Evolutionary conservation across 2,113 vertebrate genomes (phyloP), one percentile per base, ranked within the genome.

Genomic region (Istiophorus platypterus): DNA sequence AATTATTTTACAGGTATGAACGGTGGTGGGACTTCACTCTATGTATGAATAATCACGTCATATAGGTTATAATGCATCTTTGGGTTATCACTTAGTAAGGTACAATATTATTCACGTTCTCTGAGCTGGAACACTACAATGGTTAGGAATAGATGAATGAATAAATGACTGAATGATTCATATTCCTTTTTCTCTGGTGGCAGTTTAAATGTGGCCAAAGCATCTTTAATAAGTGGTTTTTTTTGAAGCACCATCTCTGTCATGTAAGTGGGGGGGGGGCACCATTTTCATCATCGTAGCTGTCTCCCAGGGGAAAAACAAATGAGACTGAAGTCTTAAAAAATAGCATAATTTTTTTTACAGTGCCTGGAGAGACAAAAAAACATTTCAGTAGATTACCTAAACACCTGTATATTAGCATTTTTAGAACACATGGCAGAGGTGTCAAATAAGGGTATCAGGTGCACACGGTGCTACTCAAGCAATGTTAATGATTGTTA

Each of bases 401-500:
- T 95, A 94, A 97, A 96, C 94, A 95, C 93, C 89, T 93, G 86
- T 92, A 96, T 95, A 95, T 96, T 95, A 94, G 79, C 87, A 93
- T 88, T 84, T 94, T 81, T 45, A 88, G 88, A 94, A 94, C 84
- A 93, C 93, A 92, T 87, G 81, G 84, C 76, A 88, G 72, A 81
- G 91, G 92, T 93, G 93, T 73, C 82, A 85, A 71, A 72, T 24
- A 70, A 84, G 65, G 85, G 62, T 90, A 90, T 87, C 52, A 82
- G 82, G 52, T 75, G 76, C 62, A 85, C 13, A 9, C 26, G 27
- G 51, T n/a, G 31, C 86, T 86, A 91, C 85, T 75, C 72, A 27
- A 57, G 90, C 88, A 57, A 76, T 61, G 84, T 84, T 79, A 85
- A 84, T 73, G 73, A 63, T 39, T 76, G 81, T 82, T 75, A 89